Evolutionary conservation across 2,888 invertebrate genomes (phyloP), one percentile per base, ranked within the genome.

Genomic region (Taphrorychus bicolor): DNA sequence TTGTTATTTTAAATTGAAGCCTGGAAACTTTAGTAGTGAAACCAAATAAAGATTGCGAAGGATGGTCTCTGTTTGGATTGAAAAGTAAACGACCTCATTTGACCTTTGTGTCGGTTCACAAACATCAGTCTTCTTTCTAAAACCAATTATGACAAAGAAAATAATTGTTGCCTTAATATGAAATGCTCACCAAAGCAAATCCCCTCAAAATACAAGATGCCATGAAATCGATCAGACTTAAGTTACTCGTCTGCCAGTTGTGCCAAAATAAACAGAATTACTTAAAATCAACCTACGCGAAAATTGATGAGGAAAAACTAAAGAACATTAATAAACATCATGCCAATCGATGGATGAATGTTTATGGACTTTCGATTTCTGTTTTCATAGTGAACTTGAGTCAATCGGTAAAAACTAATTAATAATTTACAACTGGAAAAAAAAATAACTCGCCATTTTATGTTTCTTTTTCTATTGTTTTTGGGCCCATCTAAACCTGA

Each of bases 341-440:
- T 32, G 18, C 14, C 45, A 16, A 45, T 14, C 45, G 7, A 16
- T 9, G 7, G 17, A 45, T 16, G 17, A 16, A n/a, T 14, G 14
- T 45, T 45, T n/a, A 45, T 16, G 14, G n/a, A 4, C 17, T 3
- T 45, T n/a, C 45, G 14, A n/a, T 16, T 45, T 53, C 53, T n/a
- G 45, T 52, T 53, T 53, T 53, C 14, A 32, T n/a, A n/a, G n/a
- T n/a, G n/a, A n/a, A n/a, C n/a, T 45, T 17, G 3, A 32, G 32
- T 7, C 32, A 3, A 9, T 32, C 32, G 3, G 2, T 11, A 11
- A 9, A 9, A 32, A 3, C 32, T 32, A 2, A 11, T 3, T 32
- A 9, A 7, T 32, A 32, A 32, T 32, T 32, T n/a, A n/a, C n/a
- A n/a, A n/a, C n/a, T n/a, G n/a, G n/a, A n/a, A n/a, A n/a, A n/a